Percentiles rank a stretch among this genome's conserved stretches.
Evolutionary conservation across 1,140 invertebrate species (phyloP).

Genomic region (Ceratosolen solmsi): DNA sequence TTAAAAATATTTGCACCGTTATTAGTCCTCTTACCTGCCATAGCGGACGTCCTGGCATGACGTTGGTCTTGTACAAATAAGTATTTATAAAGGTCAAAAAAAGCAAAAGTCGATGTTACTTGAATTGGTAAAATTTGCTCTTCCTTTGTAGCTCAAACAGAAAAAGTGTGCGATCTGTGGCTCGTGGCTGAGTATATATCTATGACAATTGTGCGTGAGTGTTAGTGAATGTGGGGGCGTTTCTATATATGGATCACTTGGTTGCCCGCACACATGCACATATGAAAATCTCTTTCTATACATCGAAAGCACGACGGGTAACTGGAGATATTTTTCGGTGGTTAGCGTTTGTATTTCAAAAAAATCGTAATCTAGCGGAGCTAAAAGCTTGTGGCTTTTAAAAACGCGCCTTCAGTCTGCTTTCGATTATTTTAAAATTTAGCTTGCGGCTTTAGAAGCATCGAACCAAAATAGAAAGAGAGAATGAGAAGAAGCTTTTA

Average conservation of each 20-base stretch:
- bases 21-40: conserved; percentile 65
- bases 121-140: conserved; percentile 29
- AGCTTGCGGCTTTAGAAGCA: not conserved
- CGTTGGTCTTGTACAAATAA: not conserved
- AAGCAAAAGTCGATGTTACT: not conserved
- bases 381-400: not conserved
- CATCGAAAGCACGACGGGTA: conserved; percentile 12
- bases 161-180: conserved; percentile 65
- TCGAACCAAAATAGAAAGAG: not conserved
- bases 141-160: conserved; percentile 56
- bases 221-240: conserved; percentile 61
- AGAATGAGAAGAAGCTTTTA: too few relatives aligned
- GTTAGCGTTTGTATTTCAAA: conserved; percentile 16
- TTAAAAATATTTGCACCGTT: not conserved
- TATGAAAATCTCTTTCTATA: conserved; percentile 31
- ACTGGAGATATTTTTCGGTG: conserved; percentile 48
- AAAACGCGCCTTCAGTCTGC: not conserved
- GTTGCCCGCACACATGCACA: conserved; percentile 55
- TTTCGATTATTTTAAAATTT: conserved; percentile 26
- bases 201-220: conserved; percentile 62
- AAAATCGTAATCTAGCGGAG: not conserved
- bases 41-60: conserved; percentile 69
- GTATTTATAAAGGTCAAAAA: conserved; percentile 3
- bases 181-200: conserved; percentile 66
- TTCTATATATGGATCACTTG: conserved; percentile 70